These are phyloP conservation scores for Albula glossodonta DNA, from an alignment of 2,113 vertebrate species.

Conservation along the genomic window DNA sequence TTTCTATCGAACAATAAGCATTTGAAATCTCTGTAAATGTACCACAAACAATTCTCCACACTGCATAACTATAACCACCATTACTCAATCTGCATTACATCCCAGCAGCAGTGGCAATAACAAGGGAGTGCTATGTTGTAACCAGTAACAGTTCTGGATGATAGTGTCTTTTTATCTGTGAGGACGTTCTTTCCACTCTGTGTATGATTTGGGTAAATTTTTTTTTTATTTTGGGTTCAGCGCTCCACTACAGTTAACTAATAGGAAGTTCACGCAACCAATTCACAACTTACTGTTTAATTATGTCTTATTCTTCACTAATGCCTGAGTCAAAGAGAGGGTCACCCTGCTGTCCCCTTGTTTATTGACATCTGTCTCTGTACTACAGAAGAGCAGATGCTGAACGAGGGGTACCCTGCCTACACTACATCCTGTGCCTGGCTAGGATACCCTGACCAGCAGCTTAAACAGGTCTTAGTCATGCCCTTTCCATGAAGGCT, in stretches of 20 bases:
- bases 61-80: neutral
- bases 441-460: constrained; percentile 74
- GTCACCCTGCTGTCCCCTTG: neutral
- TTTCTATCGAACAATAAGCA: neutral
- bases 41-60: neutral
- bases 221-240: no score
- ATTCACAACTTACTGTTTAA: neutral
- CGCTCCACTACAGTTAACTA: no score
- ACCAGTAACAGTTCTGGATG: neutral
- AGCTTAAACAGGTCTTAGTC: constrained; percentile 65
- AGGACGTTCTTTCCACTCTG: neutral
- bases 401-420: constrained; percentile 69
- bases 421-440: constrained; percentile 77
- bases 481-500: no score
- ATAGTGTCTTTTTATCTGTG: no score
- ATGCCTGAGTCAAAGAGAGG: neutral
- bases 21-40: neutral
- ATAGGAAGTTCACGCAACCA: no score
- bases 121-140: neutral
- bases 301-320: neutral
- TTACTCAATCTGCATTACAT: neutral
- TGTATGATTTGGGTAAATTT: neutral
- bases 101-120: neutral
- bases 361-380: constrained; percentile 26
- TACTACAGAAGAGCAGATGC: constrained; percentile 72